These are phyloP conservation scores for Bufo bufo DNA, from an alignment of 2,113 vertebrate genomes.

Conservation along the genomic window DNA sequence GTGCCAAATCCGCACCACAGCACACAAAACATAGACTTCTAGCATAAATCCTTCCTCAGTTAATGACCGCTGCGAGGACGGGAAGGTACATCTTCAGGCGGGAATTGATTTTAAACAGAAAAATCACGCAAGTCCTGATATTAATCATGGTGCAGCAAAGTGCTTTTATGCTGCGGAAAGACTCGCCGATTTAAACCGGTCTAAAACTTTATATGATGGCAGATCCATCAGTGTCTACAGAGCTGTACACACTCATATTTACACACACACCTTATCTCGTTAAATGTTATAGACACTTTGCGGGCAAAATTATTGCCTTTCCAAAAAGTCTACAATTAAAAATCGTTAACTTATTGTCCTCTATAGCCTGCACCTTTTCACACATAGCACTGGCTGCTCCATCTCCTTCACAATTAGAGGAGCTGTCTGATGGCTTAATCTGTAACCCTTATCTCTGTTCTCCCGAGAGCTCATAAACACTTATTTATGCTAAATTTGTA, in stretches of 20 bases:
- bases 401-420: too few relatives aligned
- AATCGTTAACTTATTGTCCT: too few relatives aligned
- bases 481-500: too few relatives aligned
- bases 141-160: constrained; percentile 48
- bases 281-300: background rate
- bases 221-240: constrained; percentile 44
- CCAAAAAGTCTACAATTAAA: too few relatives aligned
- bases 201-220: constrained; percentile 54
- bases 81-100: constrained; percentile 53
- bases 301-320: too few relatives aligned
- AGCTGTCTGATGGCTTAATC: too few relatives aligned
- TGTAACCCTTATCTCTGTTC: too few relatives aligned
- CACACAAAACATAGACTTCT: constrained; percentile 36
- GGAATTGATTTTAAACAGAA: constrained; percentile 57
- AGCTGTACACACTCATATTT: constrained; percentile 31
- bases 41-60: constrained; percentile 40
- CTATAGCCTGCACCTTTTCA: too few relatives aligned
- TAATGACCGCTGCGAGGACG: constrained; percentile 51
- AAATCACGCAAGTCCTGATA: constrained; percentile 50
- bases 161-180: constrained; percentile 50
- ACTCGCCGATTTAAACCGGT: constrained; percentile 34
- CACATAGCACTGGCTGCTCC: too few relatives aligned
- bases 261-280: background rate
- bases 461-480: too few relatives aligned
- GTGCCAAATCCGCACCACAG: constrained; percentile 24